Evolutionary conservation across 2,888 invertebrate genomes (phyloP).

Genomic region (Podotricha telesiphe): DNA sequence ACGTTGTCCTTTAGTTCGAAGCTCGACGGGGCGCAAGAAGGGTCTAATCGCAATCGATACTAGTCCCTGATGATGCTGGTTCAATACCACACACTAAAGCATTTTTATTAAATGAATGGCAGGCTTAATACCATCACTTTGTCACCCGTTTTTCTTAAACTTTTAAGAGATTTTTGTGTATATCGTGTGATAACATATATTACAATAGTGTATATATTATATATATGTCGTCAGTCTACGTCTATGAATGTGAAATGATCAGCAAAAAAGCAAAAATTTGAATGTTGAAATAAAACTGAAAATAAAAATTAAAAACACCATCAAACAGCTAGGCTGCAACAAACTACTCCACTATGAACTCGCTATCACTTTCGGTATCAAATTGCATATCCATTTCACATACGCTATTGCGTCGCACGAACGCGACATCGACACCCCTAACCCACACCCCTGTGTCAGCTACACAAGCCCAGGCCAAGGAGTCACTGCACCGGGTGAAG

Average conservation of each 20-base stretch:
- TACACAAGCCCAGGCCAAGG: conserved; percentile 70
- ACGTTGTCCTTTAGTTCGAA: conserved; percentile 44
- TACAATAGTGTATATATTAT: neutral
- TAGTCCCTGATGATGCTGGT: conserved; percentile 51
- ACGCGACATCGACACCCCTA: conserved; percentile 75
- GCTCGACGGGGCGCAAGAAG: conserved; percentile 52
- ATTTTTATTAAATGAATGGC: conserved; percentile 9
- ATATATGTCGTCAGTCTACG: neutral
- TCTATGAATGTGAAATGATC: neutral
- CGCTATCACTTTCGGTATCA: conserved; percentile 72
- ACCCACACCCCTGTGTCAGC: conserved; percentile 71
- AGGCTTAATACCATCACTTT: neutral
- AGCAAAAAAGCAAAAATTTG: neutral
- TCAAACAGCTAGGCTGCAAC: conserved; percentile 27
- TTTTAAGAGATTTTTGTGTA: no score
- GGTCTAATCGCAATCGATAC: conserved; percentile 59
- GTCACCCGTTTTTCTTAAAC: no score
- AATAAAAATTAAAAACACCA: conserved; percentile 22
- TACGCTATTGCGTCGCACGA: conserved; percentile 74
- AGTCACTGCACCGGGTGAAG: conserved; percentile 49
- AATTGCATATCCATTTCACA: conserved; percentile 79
- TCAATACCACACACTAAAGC: conserved; percentile 37
- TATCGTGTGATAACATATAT: neutral
- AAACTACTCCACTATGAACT: conserved; percentile 42
- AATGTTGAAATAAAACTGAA: conserved; percentile 6